Base-by-base conservation (phyloP, 2,113 vertebrate genomes). In the Carassius carassius region DNA sequence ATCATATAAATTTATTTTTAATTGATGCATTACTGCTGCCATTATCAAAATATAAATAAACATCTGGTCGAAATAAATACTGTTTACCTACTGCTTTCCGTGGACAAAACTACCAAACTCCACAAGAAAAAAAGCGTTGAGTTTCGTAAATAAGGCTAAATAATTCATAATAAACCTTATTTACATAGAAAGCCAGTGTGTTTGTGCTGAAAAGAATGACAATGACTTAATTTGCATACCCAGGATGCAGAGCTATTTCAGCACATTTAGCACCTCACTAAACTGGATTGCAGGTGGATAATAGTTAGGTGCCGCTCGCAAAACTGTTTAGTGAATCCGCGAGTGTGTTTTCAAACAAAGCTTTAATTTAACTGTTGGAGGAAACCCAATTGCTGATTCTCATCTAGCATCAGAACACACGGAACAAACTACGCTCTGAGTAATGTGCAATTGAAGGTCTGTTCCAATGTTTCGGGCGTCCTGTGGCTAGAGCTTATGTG, bases 201-300 rank as follows among this genome's bases (percentile, higher is more conserved):
- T 78, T 62, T 78, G 11, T 60, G 54, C 19, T 23, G 2, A 78
- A 60, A 78, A n/a, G 32, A 58, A 62, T 78, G 12, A 78, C 76
- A 78, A 62, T 78, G 6, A 41, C 32, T 78, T 78, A 14, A 78
- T 78, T 78, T 60, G n/a, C 54, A 78, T 37, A 60, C 29, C 9
- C 54, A 14, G 32, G 32, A 35, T 5, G 11, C 76, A 78, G 32
- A 60, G 51, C 76, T 60, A 78, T 78, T 37, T 78, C 32, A 41
- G 29, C 21, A 1, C 19, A 60, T 78, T 60, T 78, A 60, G 54
- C 56, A 21, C 29, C 54, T 77, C 47, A 0, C 44, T 47, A 47
- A 47, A 47, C 11, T 58, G 32, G 76, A 78, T 78, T 23, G 32
- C 54, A n/a, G 76, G 54, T 78, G 54, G 76, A 37, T 35, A 37